Percentiles rank a stretch among this genome's conserved stretches.
These are phyloP conservation scores for Aphelinus certus DNA, from an alignment of 1,140 invertebrate genomes.

Conservation along the genomic window DNA sequence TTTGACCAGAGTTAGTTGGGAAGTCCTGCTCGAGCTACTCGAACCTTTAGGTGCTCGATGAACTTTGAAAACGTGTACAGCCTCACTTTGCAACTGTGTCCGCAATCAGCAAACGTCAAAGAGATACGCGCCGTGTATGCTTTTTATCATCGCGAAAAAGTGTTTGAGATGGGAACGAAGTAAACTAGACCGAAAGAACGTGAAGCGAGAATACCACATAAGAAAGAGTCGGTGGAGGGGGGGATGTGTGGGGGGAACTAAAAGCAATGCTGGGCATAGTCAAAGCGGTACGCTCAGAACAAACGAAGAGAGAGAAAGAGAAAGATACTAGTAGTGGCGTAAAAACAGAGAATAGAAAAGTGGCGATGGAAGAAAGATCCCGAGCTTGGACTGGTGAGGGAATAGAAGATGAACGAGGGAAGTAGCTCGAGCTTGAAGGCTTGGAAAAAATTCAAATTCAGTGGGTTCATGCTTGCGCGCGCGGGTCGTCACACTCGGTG, in stretches of 20 bases:
- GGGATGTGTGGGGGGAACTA: not conserved
- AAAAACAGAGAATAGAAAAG: not conserved
- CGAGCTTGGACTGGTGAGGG: too few relatives aligned
- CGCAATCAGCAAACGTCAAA: too few relatives aligned
- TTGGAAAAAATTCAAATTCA: conserved; percentile 31
- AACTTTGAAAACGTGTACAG: not conserved
- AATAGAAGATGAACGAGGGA: too few relatives aligned
- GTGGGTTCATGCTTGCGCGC: conserved; percentile 15
- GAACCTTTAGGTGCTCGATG: too few relatives aligned
- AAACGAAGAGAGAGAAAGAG: not conserved
- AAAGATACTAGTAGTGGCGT: not conserved
- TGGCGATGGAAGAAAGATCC: not conserved
- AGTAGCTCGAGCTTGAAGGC: too few relatives aligned
- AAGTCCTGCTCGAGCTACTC: too few relatives aligned
- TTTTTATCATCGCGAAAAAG: not conserved
- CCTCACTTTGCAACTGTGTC: too few relatives aligned
- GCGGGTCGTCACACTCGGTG: conserved; percentile 1
- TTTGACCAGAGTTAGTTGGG: too few relatives aligned
- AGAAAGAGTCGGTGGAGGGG: not conserved
- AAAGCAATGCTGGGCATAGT: not conserved
- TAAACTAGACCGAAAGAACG: not conserved
- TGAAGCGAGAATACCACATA: not conserved
- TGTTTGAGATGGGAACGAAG: not conserved
- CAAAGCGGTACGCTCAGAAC: too few relatives aligned
- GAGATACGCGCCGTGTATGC: not conserved